Evolutionary conservation across 2,888 invertebrate genomes (phyloP).

Genomic region (Brachyptera risi): DNA sequence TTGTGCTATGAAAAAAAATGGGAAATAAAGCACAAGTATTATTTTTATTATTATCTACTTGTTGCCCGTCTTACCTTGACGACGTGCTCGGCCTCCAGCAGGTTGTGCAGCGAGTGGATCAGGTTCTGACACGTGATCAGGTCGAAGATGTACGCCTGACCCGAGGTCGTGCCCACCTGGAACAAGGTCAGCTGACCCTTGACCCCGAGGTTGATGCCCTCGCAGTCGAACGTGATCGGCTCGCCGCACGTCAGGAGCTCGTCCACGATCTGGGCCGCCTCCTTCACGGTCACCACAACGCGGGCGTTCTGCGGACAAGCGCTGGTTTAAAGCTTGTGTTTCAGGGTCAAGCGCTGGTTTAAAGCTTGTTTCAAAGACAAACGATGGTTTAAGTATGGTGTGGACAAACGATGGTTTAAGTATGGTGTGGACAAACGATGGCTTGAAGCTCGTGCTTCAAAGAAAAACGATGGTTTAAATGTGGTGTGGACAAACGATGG

Average conservation of each 20-base stretch:
- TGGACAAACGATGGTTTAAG: too few relatives aligned
- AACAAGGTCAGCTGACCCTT: conserved; percentile 85
- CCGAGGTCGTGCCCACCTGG: conserved; percentile 76
- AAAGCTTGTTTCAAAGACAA: too few relatives aligned
- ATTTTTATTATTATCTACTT: too few relatives aligned
- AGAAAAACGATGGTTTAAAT: too few relatives aligned
- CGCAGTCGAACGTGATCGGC: conserved; percentile 77
- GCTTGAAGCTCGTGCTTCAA: too few relatives aligned
- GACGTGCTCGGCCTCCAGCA: conserved; percentile 76
- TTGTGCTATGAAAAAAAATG: too few relatives aligned
- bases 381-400: too few relatives aligned
- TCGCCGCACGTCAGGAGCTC: conserved; percentile 38
- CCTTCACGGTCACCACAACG: conserved; percentile 73
- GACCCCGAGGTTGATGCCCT: conserved; percentile 86
- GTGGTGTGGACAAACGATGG: too few relatives aligned
- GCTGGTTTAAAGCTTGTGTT: too few relatives aligned
- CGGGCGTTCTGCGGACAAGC: conserved; percentile 52
- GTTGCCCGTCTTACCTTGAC: conserved; percentile 55
- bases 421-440: too few relatives aligned
- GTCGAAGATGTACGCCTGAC: conserved; percentile 84
- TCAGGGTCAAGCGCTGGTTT: too few relatives aligned
- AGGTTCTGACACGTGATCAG: conserved; percentile 78
- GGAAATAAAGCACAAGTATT: too few relatives aligned
- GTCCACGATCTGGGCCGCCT: conserved; percentile 64
- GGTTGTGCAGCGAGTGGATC: conserved; percentile 66